Base-by-base conservation (phyloP, 2,113 vertebrate genomes). In the Malurus elegans region DNA sequence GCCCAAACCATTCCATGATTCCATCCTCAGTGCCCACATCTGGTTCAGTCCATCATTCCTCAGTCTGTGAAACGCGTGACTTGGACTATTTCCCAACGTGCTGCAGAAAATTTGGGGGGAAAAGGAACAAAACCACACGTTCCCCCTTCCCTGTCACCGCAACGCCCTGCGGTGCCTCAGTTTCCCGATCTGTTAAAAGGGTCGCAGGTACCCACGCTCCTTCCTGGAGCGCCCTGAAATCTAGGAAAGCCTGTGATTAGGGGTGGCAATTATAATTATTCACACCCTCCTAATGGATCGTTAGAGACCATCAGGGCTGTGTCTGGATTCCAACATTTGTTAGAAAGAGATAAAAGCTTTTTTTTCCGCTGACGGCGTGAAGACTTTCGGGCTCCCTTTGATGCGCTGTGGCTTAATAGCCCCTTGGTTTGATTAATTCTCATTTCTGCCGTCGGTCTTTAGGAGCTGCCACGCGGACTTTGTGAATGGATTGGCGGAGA, bases 401-500 rank as follows among this genome's bases (percentile, higher is more conserved):
- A 76, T 56, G 69, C 44, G 82, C 60, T 60, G 44, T 60, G 87
- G 84, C 81, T 88, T 92, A 96, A 89, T 2, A 88, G 60, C 67
- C 95, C 79, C 67, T 80, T 70, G 65, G 74, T 54, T 92, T 90
- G 95, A 95, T 92, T 96, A 67, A 94, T 96, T 94, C 45, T 73
- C 69, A 31, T 87, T 92, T 87, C 72, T 84, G 82, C 90, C 20
- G 18, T 40, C 6, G 24, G 48, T 71, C 93, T 97, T 87, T 79
- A 73, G 36, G 88, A 89, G 74, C 96, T 71, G 75, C 86, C n/a
- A 34, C 56, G 28, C 86, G 20, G 93, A 92, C 84, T 96, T 95
- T 96, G 86, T 96, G 92, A 93, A 93, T 94, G 95, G 87, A 81
- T 86, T 28, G 93, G 89, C 89, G 94, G 90, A 96, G 88, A 83